phyloP scores from a whole-genome alignment of 2,113 vertebrate genomes.

The Oryzias woworae region DNA sequence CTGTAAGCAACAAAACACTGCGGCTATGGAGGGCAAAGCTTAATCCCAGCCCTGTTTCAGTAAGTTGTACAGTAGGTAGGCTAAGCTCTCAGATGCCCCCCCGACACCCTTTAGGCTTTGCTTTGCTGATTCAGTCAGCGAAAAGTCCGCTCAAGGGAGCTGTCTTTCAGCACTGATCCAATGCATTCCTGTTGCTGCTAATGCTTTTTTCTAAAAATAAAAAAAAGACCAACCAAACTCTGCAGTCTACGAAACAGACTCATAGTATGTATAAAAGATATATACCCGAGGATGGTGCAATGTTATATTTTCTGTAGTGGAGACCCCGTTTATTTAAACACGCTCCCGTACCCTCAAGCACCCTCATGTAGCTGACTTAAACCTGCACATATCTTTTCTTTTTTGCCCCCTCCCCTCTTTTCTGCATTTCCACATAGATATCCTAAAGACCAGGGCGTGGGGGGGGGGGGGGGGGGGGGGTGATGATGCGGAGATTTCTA shows the following conservation, averaged over 20 bases:
- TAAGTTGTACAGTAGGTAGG: conserved; percentile 78
- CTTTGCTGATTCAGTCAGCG: conserved; percentile 62
- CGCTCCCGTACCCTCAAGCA: conserved; percentile 41
- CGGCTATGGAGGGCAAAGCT: conserved; percentile 68
- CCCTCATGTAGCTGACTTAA: conserved; percentile 64
- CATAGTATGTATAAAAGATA: conserved; percentile 68
- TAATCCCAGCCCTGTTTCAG: conserved; percentile 70
- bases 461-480: conserved; percentile 68
- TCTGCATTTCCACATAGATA: conserved; percentile 50
- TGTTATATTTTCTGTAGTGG: conserved; percentile 72
- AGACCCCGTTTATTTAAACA: conserved; percentile 46
- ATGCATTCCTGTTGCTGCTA: conserved; percentile 79
- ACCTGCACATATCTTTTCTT: conserved; percentile 61
- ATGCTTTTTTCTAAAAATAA: conserved; percentile 53
- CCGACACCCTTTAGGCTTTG: conserved; percentile 50
- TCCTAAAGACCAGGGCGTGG: conserved; percentile 31
- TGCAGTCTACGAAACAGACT: conserved; percentile 53
- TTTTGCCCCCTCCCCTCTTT: neutral
- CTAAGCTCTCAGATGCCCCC: conserved; percentile 57
- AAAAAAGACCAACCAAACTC: conserved; percentile 68
- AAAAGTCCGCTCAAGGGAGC: conserved; percentile 73
- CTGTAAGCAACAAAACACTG: conserved; percentile 71
- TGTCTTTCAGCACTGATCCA: conserved; percentile 78
- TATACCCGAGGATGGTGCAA: conserved; percentile 74
- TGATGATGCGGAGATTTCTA: conserved; percentile 48